phyloP scores from a whole-genome alignment of 2,113 vertebrate species.

The Phylloscopus whistleri region DNA sequence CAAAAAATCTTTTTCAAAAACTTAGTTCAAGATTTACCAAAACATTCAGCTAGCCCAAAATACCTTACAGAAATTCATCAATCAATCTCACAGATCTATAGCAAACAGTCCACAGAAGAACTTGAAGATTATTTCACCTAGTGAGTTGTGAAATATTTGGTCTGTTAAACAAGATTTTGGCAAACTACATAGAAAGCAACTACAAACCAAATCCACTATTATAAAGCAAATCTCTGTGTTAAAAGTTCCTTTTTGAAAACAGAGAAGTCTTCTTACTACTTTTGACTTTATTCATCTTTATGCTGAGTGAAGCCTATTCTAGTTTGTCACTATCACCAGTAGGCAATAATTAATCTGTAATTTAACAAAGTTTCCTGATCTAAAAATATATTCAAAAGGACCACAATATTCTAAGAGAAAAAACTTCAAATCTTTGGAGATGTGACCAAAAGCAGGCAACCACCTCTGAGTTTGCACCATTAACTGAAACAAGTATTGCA shows the following conservation, averaged over 20 bases:
- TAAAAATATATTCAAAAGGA: background rate
- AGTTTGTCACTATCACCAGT: background rate
- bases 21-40: background rate
- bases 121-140: background rate
- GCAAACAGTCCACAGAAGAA: background rate
- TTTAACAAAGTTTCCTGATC: background rate
- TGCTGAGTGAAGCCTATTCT: background rate
- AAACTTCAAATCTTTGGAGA: background rate
- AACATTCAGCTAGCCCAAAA: background rate
- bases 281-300: background rate
- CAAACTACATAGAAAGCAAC: background rate
- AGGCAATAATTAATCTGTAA: background rate
- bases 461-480: fast-evolving
- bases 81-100: background rate
- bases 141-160: background rate
- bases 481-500: background rate
- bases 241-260: background rate
- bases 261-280: background rate
- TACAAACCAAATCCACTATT: background rate
- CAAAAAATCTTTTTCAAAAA: background rate
- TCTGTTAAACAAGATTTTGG: background rate
- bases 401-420: background rate
- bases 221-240: background rate
- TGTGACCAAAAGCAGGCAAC: background rate
- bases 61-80: background rate